A percentile compares a stretch with the other conserved stretches of the same genome.
These are phyloP conservation scores for Xenops minutus DNA, from an alignment of 2,797 vertebrate genomes.

Conservation along the genomic window DNA sequence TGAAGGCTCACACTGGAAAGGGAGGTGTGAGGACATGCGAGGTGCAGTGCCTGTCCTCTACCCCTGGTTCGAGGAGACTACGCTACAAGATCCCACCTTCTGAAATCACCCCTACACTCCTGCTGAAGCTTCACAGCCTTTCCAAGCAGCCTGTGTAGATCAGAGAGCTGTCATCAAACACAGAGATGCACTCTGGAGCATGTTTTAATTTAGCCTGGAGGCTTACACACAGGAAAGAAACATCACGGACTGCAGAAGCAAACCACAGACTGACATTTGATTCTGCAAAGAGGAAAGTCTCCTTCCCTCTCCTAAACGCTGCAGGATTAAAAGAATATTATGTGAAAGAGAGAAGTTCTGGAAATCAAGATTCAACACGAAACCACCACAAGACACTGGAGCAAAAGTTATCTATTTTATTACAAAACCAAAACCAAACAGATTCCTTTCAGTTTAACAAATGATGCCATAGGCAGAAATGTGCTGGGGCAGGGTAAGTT, in stretches of 20 bases:
- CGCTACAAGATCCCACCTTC: neutral
- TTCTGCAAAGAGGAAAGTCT: neutral
- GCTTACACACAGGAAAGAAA: neutral
- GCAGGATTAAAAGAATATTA: neutral
- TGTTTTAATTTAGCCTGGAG: neutral
- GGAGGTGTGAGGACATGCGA: neutral
- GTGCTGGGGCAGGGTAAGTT: neutral
- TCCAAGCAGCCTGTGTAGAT: neutral
- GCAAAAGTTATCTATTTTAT: conserved; percentile 59
- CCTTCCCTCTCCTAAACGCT: neutral
- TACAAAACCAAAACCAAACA: conserved; percentile 56
- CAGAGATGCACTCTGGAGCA: neutral
- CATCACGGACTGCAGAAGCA: neutral
- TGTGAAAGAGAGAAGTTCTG: neutral
- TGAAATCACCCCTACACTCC: neutral
- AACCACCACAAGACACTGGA: conserved; percentile 16
- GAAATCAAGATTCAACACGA: neutral
- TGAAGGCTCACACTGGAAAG: neutral
- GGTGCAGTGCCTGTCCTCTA: neutral
- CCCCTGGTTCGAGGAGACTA: neutral
- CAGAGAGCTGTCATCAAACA: neutral
- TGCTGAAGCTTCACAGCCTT: neutral
- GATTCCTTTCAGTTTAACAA: conserved; percentile 30
- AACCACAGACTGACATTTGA: neutral
- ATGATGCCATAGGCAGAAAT: neutral